phyloP scores from a whole-genome alignment of 2,888 invertebrate species.

The Drepana falcataria region DNA sequence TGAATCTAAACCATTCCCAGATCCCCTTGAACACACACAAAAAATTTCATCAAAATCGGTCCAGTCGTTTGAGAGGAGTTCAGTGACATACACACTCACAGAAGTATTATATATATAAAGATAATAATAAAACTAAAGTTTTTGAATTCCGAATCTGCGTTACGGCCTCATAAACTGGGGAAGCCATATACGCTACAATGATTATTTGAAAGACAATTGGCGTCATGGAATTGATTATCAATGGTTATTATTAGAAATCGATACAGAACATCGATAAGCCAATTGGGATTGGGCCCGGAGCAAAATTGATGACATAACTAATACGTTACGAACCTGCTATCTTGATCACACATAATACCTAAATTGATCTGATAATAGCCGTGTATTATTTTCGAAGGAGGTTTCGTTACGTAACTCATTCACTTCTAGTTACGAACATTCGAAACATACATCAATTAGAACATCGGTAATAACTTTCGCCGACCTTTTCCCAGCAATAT shows the following conservation, averaged over 20 bases:
- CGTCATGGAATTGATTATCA: not conserved
- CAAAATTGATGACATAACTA: not conserved
- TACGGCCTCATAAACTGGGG: not conserved
- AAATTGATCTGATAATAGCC: constrained; percentile 4
- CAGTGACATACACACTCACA: too few species aligned
- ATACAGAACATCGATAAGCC: not conserved
- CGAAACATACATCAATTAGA: constrained; percentile 27
- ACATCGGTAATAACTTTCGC: constrained; percentile 23
- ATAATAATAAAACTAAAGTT: too few species aligned
- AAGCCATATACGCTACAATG: not conserved
- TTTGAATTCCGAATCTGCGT: not conserved
- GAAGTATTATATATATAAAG: too few species aligned
- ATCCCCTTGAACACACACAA: too few species aligned
- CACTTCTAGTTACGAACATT: constrained; percentile 14
- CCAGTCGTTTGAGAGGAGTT: too few species aligned
- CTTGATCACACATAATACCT: constrained; percentile 7
- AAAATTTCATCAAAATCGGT: too few species aligned
- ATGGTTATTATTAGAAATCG: not conserved
- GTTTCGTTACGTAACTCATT: constrained; percentile 9
- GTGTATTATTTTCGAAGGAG: constrained; percentile 3
- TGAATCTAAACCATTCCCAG: too few species aligned
- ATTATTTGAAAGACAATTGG: not conserved
- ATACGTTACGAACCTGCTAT: not conserved
- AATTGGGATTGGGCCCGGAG: not conserved
- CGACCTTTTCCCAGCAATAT: constrained; percentile 17